Evolutionary conservation across 2,888 invertebrate species (phyloP).

Genomic region (Andrena chrysosceles): DNA sequence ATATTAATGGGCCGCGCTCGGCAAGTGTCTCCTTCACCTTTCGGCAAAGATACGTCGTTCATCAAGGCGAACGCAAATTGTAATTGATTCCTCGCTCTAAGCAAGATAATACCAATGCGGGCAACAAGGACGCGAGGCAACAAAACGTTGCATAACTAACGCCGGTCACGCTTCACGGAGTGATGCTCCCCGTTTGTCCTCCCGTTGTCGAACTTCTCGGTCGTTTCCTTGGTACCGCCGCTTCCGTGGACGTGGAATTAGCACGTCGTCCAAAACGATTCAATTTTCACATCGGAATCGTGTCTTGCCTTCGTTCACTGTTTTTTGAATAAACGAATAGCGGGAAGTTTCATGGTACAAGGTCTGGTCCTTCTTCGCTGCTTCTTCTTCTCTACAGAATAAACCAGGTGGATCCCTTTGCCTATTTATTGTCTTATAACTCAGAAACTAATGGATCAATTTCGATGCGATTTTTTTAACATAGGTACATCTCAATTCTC

Average conservation of each 20-base stretch:
- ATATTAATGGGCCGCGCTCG: constrained; percentile 52
- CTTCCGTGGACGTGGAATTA: constrained; percentile 58
- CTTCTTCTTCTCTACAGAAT: no score
- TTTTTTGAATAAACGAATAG: not conserved
- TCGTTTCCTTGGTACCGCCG: constrained; percentile 52
- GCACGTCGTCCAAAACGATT: constrained; percentile 3
- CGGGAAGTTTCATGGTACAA: no score
- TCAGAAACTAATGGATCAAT: no score
- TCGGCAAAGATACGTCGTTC: constrained; percentile 57
- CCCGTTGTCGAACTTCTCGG: constrained; percentile 56
- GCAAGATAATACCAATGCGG: constrained; percentile 79
- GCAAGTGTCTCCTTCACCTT: constrained; percentile 66
- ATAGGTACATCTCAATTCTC: no score
- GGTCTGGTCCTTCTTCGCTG: no score
- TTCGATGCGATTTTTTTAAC: no score
- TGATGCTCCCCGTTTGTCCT: constrained; percentile 73
- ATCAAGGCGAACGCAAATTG: constrained; percentile 70
- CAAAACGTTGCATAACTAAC: constrained; percentile 83
- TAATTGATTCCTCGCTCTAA: constrained; percentile 78
- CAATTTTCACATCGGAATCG: not conserved
- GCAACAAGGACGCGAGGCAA: constrained; percentile 80
- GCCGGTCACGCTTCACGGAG: constrained; percentile 82
- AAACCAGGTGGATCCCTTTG: no score
- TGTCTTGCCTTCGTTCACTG: no score
- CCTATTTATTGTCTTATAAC: no score